phyloP scores from a whole-genome alignment of 2,888 invertebrate genomes.

The Eristalis intricaria region DNA sequence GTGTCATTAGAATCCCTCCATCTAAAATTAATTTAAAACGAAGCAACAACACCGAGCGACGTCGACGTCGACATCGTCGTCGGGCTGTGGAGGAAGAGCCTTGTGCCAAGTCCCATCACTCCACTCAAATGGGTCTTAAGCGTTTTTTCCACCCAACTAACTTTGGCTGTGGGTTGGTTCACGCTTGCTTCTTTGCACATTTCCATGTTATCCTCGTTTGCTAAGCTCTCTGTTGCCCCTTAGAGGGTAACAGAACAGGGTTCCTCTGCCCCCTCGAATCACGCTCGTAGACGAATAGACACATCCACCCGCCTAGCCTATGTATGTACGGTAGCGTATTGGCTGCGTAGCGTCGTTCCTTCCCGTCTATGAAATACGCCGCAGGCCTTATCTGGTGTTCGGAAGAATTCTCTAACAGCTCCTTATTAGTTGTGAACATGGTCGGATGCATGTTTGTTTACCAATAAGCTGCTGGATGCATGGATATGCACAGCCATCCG shows the following conservation, averaged over 20 bases:
- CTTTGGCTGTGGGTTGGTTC: constrained; percentile 33
- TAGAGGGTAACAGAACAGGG: neutral
- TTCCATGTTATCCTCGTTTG: constrained; percentile 24
- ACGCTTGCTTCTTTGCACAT: constrained; percentile 41
- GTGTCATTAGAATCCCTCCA: constrained; percentile 55
- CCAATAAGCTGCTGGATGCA: constrained; percentile 65
- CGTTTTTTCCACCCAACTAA: constrained; percentile 55
- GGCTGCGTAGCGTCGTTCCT: constrained; percentile 28
- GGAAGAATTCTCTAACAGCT: constrained; percentile 61
- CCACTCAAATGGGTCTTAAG: constrained; percentile 24
- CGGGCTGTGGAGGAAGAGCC: neutral
- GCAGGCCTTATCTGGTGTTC: constrained; percentile 36
- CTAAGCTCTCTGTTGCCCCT: neutral
- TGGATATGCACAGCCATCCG: constrained; percentile 9
- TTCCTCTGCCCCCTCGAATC: neutral
- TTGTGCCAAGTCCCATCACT: constrained; percentile 36
- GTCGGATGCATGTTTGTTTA: constrained; percentile 65
- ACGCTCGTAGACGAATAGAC: neutral
- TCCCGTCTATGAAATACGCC: constrained; percentile 60
- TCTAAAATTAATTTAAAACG: constrained; percentile 65
- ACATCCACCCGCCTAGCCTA: neutral
- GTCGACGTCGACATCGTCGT: neutral
- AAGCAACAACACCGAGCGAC: constrained; percentile 38
- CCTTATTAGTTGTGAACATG: constrained; percentile 70
- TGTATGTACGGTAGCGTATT: neutral